Evolutionary conservation across 2,888 invertebrate genomes (phyloP), one percentile per base, ranked within the genome.

Genomic region (Minunthozetes semirufus): DNA sequence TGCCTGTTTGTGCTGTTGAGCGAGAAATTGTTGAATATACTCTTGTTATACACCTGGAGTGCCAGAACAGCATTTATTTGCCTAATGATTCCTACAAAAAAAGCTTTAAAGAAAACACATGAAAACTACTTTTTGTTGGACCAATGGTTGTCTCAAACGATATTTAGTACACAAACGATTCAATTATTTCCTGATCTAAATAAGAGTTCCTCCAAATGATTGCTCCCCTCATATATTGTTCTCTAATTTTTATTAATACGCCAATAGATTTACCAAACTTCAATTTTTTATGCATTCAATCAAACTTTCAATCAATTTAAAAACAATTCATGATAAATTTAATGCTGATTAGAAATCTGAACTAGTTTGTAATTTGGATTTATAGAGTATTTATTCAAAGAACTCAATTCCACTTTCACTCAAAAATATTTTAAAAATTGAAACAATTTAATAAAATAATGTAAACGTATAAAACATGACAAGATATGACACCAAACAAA

Each of bases 171-270:
- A 68, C 5, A 42, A 68, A 19, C 29, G n/a, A 68, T 68, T 68
- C 68, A 68, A 68, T 68, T 68, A 68, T 68, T 68, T 68, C 68
- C 68, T 68, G 68, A 68, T 68, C 68, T 42, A 68, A 68, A 68
- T 68, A 68, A 38, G 38, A 38, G 42, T 42, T n/a, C 33, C 33
- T 61, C 15, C 5, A 11, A 61, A 61, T 61, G 61, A 68, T 68
- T 13, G 68, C 68, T 19, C 38, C 15, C 17, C 3, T 22, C 27
- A 15, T 61, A 61, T 27, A 53, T 22, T 61, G 25, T 27, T 22
- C 27, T 17, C 61, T 27, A 22, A 61, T 27, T 22, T 6, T 59
- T 27, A 42, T 42, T 42, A 42, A 15, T 19, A n/a, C n/a, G n/a
- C n/a, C n/a, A 63, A 63, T 63, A 15, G 42, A 22, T 68, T 68